Evolutionary conservation across 1,140 invertebrate species (phyloP).

Genomic region (Dryas iulia): DNA sequence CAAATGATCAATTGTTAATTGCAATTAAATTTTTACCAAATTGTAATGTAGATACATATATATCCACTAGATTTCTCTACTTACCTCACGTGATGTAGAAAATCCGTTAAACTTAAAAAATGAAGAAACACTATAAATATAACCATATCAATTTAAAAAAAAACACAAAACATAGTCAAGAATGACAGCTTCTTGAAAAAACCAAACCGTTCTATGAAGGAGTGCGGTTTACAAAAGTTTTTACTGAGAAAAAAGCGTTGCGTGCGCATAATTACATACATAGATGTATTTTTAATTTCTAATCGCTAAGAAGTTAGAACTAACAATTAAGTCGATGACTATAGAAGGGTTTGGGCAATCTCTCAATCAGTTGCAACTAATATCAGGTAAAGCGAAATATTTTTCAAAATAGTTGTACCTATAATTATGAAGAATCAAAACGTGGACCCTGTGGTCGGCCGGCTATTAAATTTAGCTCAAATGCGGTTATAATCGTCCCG

Average conservation of each 20-base stretch:
- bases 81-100: too few relatives aligned
- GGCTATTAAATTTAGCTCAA: conserved; percentile 73
- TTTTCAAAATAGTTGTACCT: conserved; percentile 54
- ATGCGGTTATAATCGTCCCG: conserved; percentile 74
- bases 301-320: conserved; percentile 40
- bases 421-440: conserved; percentile 76
- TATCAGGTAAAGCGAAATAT: conserved; percentile 61
- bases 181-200: not conserved
- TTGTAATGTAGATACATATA: too few relatives aligned
- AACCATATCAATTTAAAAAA: not conserved
- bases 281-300: conserved; percentile 38
- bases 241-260: conserved; percentile 21
- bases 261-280: conserved; percentile 40
- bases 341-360: conserved; percentile 45
- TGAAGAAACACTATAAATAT: not conserved
- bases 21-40: too few relatives aligned
- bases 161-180: not conserved
- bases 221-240: not conserved
- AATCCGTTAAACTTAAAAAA: too few relatives aligned
- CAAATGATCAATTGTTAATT: too few relatives aligned
- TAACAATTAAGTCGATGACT: conserved; percentile 49
- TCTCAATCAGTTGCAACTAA: conserved; percentile 64
- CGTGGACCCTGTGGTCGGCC: conserved; percentile 41
- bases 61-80: too few relatives aligned
- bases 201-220: not conserved